Evolutionary conservation across 2,797 vertebrate genomes (phyloP).

Genomic region (Cryptoblepharus egeriae): DNA sequence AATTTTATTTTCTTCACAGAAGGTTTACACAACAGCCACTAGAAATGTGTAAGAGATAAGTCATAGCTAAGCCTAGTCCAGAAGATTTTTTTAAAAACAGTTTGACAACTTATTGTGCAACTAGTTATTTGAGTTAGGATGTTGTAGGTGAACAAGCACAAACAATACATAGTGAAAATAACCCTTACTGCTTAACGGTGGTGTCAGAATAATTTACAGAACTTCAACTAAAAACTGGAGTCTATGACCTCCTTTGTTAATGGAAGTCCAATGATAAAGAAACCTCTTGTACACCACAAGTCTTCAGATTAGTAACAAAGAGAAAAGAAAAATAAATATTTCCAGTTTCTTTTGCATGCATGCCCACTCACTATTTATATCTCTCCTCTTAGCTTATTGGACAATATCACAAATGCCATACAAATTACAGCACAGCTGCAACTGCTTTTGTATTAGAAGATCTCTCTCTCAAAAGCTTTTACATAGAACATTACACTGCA

Average conservation of each 20-base stretch:
- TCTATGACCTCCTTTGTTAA: not conserved
- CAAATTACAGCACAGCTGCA: conserved; percentile 4
- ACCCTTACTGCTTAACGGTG: not conserved
- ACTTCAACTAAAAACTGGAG: not conserved
- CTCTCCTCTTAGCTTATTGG: not conserved
- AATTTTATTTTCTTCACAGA: conserved; percentile 25
- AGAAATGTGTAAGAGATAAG: not conserved
- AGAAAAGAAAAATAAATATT: not conserved
- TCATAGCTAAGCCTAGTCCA: not conserved
- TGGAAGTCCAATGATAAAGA: not conserved
- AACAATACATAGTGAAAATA: not conserved
- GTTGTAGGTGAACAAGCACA: not conserved
- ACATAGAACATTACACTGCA: conserved; percentile 34
- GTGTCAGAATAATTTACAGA: not conserved
- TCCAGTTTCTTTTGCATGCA: not conserved
- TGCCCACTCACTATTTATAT: not conserved
- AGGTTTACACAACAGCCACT: conserved; percentile 28
- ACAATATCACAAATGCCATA: not conserved
- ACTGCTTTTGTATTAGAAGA: not conserved
- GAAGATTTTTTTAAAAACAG: not conserved
- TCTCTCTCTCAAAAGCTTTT: conserved; percentile 9
- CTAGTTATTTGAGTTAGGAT: not conserved
- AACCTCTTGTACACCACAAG: not conserved
- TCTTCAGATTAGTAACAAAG: not conserved
- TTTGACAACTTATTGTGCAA: not conserved